Percentiles rank a stretch among this genome's conserved stretches.
Conservation (phyloP, 2,113 vertebrate genomes). For the Aspidoscelis tigris region DNA sequence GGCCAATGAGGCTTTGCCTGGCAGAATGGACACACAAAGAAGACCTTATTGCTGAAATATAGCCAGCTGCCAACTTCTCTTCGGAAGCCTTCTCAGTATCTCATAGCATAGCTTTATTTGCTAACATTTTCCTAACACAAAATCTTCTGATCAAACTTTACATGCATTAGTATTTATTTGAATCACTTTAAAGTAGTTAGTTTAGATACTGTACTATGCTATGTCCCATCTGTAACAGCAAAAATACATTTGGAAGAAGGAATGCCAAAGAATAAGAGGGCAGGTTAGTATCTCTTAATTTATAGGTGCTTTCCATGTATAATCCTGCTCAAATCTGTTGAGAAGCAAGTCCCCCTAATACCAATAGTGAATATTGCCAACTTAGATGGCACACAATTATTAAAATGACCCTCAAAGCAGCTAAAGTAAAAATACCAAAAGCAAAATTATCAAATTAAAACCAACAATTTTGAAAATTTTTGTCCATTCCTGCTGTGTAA, state of each 20-base stretch:
- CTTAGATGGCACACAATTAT: neutral
- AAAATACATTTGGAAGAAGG: neutral
- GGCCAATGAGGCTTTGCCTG: too few relatives aligned
- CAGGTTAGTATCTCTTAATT: neutral
- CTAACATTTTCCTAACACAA: neutral
- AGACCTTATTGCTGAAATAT: too few relatives aligned
- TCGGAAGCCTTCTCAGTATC: neutral
- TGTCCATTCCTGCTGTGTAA: neutral
- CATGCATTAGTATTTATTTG: too few relatives aligned
- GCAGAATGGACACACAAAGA: too few relatives aligned
- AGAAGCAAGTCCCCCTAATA: neutral
- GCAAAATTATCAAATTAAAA: neutral
- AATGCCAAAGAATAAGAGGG: neutral
- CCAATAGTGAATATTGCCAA: neutral
- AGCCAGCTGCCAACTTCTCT: neutral
- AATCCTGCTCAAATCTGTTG: neutral
- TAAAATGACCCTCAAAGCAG: neutral
- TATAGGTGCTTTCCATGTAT: neutral
- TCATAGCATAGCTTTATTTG: neutral
- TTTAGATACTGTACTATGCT: neutral
- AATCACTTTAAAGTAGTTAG: too few relatives aligned
- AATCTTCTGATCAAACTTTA: neutral
- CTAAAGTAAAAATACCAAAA: neutral
- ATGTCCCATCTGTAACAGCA: neutral
- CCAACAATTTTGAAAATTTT: neutral